Evolutionary conservation across 2,113 vertebrate genomes (phyloP).

Genomic region (Perca fluviatilis): DNA sequence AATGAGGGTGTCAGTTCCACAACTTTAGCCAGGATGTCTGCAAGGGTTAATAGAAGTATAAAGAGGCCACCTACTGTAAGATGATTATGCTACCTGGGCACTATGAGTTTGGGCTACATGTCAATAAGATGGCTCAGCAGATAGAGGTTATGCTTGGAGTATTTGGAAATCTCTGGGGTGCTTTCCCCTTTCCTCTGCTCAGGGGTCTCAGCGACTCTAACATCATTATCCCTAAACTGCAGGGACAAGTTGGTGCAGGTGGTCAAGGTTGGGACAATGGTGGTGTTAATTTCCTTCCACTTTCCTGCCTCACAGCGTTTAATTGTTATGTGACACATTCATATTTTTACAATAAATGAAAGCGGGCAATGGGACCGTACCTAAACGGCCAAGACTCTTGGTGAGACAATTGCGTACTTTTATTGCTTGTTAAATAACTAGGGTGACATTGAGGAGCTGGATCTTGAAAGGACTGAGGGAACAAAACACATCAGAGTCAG

Average conservation of each 20-base stretch:
- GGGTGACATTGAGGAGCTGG: background rate
- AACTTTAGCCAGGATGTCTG: too few relatives aligned
- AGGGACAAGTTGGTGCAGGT: slow-evolving; percentile 30
- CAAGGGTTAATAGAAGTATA: background rate
- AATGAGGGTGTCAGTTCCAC: too few relatives aligned
- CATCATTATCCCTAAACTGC: slow-evolving; percentile 37
- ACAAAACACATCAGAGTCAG: background rate
- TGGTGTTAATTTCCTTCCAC: slow-evolving; percentile 22
- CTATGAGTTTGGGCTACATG: background rate
- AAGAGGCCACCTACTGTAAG: background rate
- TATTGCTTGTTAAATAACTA: background rate
- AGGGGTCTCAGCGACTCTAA: slow-evolving; percentile 16
- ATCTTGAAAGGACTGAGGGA: slow-evolving; percentile 4
- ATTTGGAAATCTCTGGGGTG: slow-evolving; percentile 36
- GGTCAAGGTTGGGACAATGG: slow-evolving; percentile 17
- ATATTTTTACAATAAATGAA: slow-evolving; percentile 37
- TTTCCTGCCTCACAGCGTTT: slow-evolving; percentile 13
- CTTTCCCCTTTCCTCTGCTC: slow-evolving; percentile 38
- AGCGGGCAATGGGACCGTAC: background rate
- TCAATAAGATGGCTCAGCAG: slow-evolving; percentile 34
- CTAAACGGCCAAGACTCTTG: slow-evolving; percentile 13
- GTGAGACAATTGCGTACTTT: background rate
- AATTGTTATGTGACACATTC: slow-evolving; percentile 42
- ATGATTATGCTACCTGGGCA: slow-evolving; percentile 7
- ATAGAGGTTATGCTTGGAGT: slow-evolving; percentile 38